These are phyloP conservation scores for Ammospiza caudacuta DNA, from an alignment of 2,113 vertebrate species.

Conservation along the genomic window DNA sequence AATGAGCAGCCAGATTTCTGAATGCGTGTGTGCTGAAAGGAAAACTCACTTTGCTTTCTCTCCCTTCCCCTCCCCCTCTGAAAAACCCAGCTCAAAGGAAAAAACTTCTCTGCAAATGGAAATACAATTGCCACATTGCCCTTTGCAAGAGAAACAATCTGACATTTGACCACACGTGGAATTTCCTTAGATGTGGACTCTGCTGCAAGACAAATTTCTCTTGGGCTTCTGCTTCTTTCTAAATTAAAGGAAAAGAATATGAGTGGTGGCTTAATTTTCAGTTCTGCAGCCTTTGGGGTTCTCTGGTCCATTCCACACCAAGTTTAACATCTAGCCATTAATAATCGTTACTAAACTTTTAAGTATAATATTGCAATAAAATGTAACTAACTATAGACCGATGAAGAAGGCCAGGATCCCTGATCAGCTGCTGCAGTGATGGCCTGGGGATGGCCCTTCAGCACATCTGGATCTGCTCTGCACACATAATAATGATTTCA, in stretches of 20 bases:
- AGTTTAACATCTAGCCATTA: neutral
- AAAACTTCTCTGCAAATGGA: conserved; percentile 18
- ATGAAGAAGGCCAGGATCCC: neutral
- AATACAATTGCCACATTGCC: neutral
- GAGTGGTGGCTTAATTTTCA: neutral
- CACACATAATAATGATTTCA: neutral
- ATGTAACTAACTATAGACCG: neutral
- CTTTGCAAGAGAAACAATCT: conserved; percentile 17
- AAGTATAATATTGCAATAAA: neutral
- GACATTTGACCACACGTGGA: conserved; percentile 6
- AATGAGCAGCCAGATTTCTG: neutral
- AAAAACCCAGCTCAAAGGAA: neutral
- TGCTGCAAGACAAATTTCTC: neutral
- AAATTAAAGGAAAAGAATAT: neutral
- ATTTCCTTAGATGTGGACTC: neutral
- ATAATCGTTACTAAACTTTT: neutral
- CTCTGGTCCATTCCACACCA: neutral
- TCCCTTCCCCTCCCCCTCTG: neutral
- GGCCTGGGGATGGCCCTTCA: neutral
- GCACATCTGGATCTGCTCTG: neutral
- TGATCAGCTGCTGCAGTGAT: neutral
- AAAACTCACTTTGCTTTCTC: neutral
- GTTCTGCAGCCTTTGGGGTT: neutral
- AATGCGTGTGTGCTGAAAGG: neutral
- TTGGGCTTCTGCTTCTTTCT: neutral